Evolutionary conservation across 2,797 vertebrate genomes (phyloP), one percentile per base, ranked within the genome.

Genomic region (Rhinogobio ventralis): DNA sequence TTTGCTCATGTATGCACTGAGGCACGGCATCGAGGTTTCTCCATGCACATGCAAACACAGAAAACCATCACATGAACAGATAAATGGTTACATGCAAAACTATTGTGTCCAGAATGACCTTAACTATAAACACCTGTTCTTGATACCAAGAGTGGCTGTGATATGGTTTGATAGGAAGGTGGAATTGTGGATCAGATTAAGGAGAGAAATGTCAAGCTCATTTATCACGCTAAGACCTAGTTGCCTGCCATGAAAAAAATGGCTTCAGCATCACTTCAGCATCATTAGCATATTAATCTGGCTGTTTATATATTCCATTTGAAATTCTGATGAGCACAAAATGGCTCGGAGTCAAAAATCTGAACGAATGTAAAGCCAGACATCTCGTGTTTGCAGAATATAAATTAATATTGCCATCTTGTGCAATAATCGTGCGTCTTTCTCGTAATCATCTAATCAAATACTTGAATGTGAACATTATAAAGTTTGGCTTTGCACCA

Each of bases 21-120:
- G 30, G 60, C 33, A 74, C 9, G 57, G 73, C 82, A 78, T 25
- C 6, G 25, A 84, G 25, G 83, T 49, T 79, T 71, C 42, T 62
- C 66, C 75, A 72, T 79, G 83, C 83, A 84, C 83, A 72, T 79
- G 67, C 83, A 72, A 62, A 84, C 46, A 79, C 15, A 2, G 39
- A 60, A 71, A 62, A 84, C 28, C 57, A 74, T 77, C 49, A 71
- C 57, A 75, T 39, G 46, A 36, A 60, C 15, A 4, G 66, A 71
- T 78, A 64, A 69, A 78, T 1, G 6, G 11, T 33, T 51, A 11
- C 82, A 78, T 78, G 49, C 74, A 84, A 84, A 81, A 78, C 74
- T 25, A 57, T 9, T 68, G 60, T 9, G 49, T 57, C 49, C 62
- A 57, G n/a, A 51, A 55, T 19, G 19, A 84, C 45, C 23, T 64